phyloP scores from a whole-genome alignment of 2,888 invertebrate genomes.

The Noctua fimbriata region DNA sequence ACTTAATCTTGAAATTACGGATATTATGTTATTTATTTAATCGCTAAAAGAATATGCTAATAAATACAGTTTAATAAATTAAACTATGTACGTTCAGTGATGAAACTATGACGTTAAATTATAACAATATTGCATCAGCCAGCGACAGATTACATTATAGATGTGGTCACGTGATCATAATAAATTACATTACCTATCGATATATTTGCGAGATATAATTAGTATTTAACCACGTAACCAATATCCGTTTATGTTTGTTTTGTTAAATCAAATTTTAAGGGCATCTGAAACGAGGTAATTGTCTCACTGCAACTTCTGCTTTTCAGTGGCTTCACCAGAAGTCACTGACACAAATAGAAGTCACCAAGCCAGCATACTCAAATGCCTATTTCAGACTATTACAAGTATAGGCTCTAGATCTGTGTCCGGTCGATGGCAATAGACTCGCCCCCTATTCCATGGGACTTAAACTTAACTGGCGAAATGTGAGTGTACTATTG shows the following conservation, averaged over 20 bases:
- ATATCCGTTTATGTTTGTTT: not conserved
- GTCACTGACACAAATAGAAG: not conserved
- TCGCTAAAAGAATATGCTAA: not conserved
- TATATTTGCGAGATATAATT: slow-evolving; percentile 1
- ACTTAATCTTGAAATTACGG: not conserved
- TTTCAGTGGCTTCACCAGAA: not conserved
- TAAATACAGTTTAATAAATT: slow-evolving; percentile 11
- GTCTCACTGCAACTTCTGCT: not conserved
- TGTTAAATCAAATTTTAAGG: too few species aligned
- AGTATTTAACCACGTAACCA: slow-evolving; percentile 8
- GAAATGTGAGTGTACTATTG: not conserved
- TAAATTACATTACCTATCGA: not conserved
- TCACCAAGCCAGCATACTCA: too few species aligned
- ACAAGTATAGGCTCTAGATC: not conserved
- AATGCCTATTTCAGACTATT: not conserved
- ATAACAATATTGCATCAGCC: slow-evolving; percentile 51
- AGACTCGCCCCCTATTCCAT: not conserved
- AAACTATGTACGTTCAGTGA: not conserved
- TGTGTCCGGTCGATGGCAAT: not conserved
- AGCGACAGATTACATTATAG: slow-evolving; percentile 8
- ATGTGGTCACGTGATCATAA: slow-evolving; percentile 9
- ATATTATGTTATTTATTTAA: not conserved
- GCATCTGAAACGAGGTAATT: not conserved
- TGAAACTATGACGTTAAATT: slow-evolving; percentile 38
- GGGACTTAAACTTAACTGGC: not conserved